A percentile compares a stretch with the other conserved stretches of the same genome.
Conservation (phyloP, 2,888 invertebrate species). For the Eupithecia pulchellata region DNA sequence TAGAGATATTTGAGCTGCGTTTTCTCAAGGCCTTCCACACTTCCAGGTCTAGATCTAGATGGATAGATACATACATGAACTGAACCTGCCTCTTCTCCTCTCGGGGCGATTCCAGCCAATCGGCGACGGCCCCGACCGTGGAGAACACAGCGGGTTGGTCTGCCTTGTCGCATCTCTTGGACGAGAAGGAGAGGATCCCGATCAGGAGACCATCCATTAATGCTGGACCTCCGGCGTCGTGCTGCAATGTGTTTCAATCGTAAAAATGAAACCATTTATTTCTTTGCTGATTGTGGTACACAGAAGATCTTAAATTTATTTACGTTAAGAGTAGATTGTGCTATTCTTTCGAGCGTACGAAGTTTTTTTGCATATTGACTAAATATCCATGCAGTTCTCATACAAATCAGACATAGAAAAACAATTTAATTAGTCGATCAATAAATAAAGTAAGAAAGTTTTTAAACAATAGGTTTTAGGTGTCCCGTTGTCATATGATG, state of each 20-base stretch:
- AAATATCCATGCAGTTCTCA: too few relatives aligned
- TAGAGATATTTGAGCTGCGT: not conserved
- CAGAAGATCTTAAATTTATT: too few relatives aligned
- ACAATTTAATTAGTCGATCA: too few relatives aligned
- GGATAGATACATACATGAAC: not conserved
- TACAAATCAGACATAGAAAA: too few relatives aligned
- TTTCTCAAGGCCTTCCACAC: not conserved
- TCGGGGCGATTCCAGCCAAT: slow-evolving; percentile 61
- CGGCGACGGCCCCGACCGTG: slow-evolving; percentile 58
- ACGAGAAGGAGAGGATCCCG: slow-evolving; percentile 75
- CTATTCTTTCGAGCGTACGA: too few relatives aligned
- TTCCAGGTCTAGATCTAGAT: not conserved
- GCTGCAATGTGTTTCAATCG: slow-evolving; percentile 52
- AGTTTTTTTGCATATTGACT: too few relatives aligned
- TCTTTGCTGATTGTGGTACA: too few relatives aligned
- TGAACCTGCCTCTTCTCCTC: not conserved
- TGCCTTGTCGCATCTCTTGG: slow-evolving; percentile 70
- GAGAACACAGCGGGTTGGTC: slow-evolving; percentile 79
- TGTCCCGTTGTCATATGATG: not conserved
- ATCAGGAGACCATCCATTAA: slow-evolving; percentile 65
- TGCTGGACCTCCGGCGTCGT: slow-evolving; percentile 79
- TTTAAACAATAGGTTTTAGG: not conserved
- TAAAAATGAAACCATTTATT: too few relatives aligned
- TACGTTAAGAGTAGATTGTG: too few relatives aligned
- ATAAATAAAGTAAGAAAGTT: not conserved